Percentiles rank a stretch among this genome's conserved stretches.
Evolutionary conservation across 2,888 invertebrate species (phyloP).

Genomic region (Drosophila leonis): DNA sequence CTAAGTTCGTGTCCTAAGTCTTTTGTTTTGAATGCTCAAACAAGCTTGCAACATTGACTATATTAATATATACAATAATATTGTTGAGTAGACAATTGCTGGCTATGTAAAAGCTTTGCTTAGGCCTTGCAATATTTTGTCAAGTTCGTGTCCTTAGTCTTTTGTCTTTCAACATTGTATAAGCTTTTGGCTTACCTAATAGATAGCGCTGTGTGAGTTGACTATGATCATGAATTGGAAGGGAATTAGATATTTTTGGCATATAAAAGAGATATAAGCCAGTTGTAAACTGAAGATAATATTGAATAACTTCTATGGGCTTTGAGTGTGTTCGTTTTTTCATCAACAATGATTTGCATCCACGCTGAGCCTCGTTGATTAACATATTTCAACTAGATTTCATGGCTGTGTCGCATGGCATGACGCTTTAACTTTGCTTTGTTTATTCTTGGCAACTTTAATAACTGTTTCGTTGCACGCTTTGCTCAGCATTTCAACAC

Average conservation of each 20-base stretch:
- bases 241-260: neutral
- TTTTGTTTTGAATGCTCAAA: neutral
- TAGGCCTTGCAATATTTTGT: neutral
- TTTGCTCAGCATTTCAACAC: constrained; percentile 30
- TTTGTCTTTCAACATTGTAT: constrained; percentile 13
- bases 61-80: neutral
- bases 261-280: neutral
- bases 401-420: neutral
- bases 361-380: neutral
- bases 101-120: neutral
- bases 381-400: neutral
- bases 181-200: neutral
- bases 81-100: neutral
- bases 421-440: neutral
- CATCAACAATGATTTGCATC: neutral
- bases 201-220: neutral
- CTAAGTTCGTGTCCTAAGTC: constrained; percentile 38
- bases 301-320: neutral
- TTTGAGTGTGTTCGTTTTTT: neutral
- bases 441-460: constrained; percentile 2
- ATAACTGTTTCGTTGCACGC: neutral
- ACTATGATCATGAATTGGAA: neutral
- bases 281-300: neutral
- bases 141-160: constrained; percentile 46
- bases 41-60: neutral